Evolutionary conservation across 2,113 vertebrate species (phyloP).

Genomic region (Gymnobelideus leadbeateri): DNA sequence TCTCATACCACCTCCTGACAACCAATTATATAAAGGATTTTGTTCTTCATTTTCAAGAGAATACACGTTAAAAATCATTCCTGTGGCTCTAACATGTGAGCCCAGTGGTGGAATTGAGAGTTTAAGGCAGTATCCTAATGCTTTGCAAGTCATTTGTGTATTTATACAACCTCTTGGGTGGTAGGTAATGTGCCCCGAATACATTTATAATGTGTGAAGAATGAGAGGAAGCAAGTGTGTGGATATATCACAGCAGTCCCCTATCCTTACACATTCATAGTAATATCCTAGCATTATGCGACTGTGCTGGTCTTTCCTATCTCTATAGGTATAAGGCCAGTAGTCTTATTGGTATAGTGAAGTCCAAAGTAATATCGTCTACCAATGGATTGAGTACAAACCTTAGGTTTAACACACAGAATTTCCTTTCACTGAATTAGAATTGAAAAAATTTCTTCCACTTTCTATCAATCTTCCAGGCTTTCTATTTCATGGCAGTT

Average conservation of each 20-base stretch:
- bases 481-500: neutral
- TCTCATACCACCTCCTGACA: neutral
- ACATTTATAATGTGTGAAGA: neutral
- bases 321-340: neutral
- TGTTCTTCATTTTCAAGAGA: neutral
- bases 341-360: neutral
- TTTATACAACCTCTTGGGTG: neutral
- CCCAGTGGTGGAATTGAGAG: neutral
- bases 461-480: neutral
- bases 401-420: neutral
- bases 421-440: neutral
- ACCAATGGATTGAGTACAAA: neutral
- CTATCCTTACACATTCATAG: neutral
- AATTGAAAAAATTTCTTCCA: neutral
- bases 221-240: neutral
- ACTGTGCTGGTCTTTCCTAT: neutral
- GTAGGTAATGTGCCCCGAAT: neutral
- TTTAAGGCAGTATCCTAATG: neutral
- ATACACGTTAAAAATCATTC: neutral
- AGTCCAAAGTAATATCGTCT: neutral
- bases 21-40: neutral
- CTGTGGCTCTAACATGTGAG: neutral
- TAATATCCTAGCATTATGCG: neutral
- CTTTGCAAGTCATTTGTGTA: neutral
- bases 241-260: neutral